phyloP scores from a whole-genome alignment of 1,140 invertebrate genomes.

The Euwallacea similis region DNA sequence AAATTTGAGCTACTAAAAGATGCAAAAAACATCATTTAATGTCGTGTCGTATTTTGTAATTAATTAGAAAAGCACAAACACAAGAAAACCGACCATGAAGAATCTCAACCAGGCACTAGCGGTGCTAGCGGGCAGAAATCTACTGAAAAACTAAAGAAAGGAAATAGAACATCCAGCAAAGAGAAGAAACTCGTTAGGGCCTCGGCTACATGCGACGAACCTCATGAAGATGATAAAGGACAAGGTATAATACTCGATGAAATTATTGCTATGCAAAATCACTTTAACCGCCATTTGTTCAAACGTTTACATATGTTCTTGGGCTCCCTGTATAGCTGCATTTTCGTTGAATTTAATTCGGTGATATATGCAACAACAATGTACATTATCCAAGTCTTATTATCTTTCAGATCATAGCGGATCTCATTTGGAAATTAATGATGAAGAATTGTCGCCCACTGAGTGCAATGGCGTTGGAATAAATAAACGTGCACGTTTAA shows the following conservation, averaged over 20 bases:
- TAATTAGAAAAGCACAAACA: constrained; percentile 23
- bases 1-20: no score
- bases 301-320: no score
- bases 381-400: no score
- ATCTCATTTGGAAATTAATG: neutral
- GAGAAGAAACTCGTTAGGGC: constrained; percentile 39
- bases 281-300: no score
- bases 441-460: constrained; percentile 8
- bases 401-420: no score
- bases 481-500: constrained; percentile 14
- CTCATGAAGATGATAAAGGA: constrained; percentile 7
- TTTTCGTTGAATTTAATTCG: no score
- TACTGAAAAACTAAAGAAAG: constrained; percentile 24
- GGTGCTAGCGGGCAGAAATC: constrained; percentile 8
- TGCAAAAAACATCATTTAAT: no score
- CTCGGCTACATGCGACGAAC: constrained; percentile 37
- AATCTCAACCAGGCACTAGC: constrained; percentile 24
- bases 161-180: constrained; percentile 34
- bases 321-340: no score
- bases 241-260: neutral
- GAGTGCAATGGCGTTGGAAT: constrained; percentile 6
- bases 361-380: no score
- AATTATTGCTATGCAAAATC: no score
- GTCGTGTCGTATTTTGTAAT: no score
- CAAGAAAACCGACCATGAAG: constrained; percentile 14